Conservation (phyloP, 2,113 vertebrate species). For the Pygoscelis antarcticus region DNA sequence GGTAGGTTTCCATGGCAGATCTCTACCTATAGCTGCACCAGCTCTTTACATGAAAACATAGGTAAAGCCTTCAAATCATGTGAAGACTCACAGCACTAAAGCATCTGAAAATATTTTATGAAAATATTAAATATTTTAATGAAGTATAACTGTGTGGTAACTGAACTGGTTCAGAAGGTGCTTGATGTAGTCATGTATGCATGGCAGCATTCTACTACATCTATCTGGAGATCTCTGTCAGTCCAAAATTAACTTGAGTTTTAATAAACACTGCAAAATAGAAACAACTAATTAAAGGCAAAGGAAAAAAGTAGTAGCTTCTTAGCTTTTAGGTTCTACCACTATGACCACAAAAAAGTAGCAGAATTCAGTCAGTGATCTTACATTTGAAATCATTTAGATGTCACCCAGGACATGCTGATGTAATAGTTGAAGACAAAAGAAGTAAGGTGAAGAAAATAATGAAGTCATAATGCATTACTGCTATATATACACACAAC, state of each 20-base stretch:
- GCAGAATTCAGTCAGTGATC: neutral
- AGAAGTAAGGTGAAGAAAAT: neutral
- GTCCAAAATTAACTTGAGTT: neutral
- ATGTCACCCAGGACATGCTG: neutral
- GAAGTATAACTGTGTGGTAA: neutral
- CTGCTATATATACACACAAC: neutral
- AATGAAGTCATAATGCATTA: neutral
- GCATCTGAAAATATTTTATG: neutral
- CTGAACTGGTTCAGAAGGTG: neutral
- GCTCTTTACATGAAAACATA: neutral
- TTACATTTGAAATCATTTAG: neutral
- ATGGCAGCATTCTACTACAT: neutral
- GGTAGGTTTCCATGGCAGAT: neutral
- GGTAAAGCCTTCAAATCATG: neutral
- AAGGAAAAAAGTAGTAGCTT: neutral
- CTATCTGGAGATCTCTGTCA: neutral
- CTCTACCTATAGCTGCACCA: neutral
- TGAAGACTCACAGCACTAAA: neutral
- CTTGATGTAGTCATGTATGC: neutral
- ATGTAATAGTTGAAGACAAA: neutral
- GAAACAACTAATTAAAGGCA: neutral
- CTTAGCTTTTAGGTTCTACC: neutral
- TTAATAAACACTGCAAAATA: neutral
- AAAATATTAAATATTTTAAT: neutral
- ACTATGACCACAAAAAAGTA: neutral